These are phyloP conservation scores for Alethe diademata DNA, from an alignment of 2,113 vertebrate genomes.

Conservation along the genomic window DNA sequence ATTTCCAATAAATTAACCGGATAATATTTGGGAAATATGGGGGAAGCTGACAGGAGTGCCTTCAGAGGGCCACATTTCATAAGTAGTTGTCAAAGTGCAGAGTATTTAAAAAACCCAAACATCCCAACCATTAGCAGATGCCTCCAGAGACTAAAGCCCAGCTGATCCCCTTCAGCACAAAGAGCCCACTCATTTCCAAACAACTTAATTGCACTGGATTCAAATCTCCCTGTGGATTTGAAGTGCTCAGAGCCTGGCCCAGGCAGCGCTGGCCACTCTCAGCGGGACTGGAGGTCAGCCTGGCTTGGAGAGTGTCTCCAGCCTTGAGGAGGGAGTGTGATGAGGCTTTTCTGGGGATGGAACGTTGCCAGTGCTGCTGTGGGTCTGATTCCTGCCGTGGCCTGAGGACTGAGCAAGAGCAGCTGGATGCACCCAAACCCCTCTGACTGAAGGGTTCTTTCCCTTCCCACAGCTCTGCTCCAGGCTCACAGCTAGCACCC, in stretches of 20 bases:
- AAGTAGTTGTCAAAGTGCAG: not conserved
- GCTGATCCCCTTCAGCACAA: not conserved
- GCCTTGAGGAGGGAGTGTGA: not conserved
- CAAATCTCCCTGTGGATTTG: not conserved
- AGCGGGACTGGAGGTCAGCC: not conserved
- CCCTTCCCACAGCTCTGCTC: not conserved
- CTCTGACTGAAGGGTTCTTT: not conserved
- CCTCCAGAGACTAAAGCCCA: not conserved
- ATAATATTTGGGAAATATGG: not conserved
- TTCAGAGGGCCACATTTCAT: not conserved
- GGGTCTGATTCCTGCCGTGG: too few relatives aligned
- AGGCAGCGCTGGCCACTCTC: accelerated
- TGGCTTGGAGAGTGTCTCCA: not conserved
- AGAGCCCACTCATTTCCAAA: not conserved
- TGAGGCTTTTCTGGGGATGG: not conserved
- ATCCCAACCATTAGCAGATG: not conserved
- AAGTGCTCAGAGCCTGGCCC: not conserved
- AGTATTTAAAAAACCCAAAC: not conserved
- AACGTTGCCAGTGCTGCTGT: not conserved
- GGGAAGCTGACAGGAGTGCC: not conserved
- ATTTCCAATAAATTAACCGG: not conserved
- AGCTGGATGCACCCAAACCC: not conserved
- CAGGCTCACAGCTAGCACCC: not conserved
- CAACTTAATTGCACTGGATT: not conserved
- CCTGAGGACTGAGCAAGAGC: not conserved